phyloP scores from a whole-genome alignment of 2,888 invertebrate genomes.

The Drosophila kuntzei region DNA sequence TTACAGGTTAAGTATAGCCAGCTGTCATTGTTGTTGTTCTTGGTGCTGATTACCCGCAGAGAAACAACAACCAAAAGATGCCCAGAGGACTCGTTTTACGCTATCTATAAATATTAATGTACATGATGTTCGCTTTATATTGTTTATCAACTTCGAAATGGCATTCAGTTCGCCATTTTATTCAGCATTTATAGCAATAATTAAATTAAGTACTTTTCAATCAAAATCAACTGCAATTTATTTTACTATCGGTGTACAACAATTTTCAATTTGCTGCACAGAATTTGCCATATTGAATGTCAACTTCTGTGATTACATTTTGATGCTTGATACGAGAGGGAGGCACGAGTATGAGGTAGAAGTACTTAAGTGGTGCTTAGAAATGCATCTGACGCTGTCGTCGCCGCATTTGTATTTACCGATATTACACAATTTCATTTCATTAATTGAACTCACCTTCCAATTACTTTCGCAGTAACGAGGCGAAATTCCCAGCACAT shows the following conservation, averaged over 20 bases:
- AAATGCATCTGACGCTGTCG: conserved; percentile 19
- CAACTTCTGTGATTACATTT: too few species aligned
- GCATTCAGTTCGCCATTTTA: background rate
- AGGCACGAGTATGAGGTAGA: background rate
- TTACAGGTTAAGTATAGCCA: background rate
- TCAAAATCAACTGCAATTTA: background rate
- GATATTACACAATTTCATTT: conserved; percentile 53
- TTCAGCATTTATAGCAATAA: background rate
- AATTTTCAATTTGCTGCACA: conserved; percentile 3
- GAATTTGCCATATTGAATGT: conserved; percentile 5
- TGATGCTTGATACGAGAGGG: background rate
- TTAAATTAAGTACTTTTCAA: background rate
- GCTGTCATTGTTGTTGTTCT: background rate
- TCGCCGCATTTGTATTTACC: conserved; percentile 53
- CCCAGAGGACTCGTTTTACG: background rate
- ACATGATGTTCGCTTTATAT: conserved; percentile 1
- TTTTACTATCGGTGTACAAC: conserved; percentile 14
- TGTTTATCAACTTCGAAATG: background rate
- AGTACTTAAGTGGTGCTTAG: conserved; percentile 24
- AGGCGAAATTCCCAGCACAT: conserved; percentile 41
- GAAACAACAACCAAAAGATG: background rate
- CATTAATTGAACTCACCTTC: conserved; percentile 61
- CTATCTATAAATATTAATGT: background rate
- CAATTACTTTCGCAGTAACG: conserved; percentile 55
- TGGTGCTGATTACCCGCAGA: background rate